These are phyloP conservation scores for Phlogophora meticulosa DNA, from an alignment of 2,888 invertebrate species.

Conservation along the genomic window DNA sequence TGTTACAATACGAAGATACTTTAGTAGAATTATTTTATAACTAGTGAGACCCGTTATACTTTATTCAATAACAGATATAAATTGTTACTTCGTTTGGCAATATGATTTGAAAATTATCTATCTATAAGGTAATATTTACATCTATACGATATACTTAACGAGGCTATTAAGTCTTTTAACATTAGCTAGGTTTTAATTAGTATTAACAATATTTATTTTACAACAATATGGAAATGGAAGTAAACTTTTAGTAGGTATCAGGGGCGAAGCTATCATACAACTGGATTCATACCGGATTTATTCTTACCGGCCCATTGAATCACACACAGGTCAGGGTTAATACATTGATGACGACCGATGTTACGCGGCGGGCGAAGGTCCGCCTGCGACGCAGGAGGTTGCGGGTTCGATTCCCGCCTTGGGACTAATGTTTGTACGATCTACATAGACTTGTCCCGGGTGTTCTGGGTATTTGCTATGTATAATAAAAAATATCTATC, in stretches of 20 bases:
- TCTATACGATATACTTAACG: constrained; percentile 36
- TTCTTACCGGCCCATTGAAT: no score
- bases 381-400: no score
- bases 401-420: no score
- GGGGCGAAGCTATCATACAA: no score
- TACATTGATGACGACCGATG: no score
- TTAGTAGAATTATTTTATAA: constrained; percentile 44
- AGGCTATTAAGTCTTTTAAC: constrained; percentile 67
- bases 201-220: constrained; percentile 43
- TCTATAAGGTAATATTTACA: constrained; percentile 61
- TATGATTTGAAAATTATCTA: constrained; percentile 55
- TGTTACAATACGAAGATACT: constrained; percentile 25
- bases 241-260: constrained; percentile 22
- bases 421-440: no score
- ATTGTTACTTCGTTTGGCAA: constrained; percentile 50
- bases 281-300: no score
- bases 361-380: no score
- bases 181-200: constrained; percentile 47
- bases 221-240: constrained; percentile 48
- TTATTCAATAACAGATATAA: constrained; percentile 32
- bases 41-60: constrained; percentile 48
- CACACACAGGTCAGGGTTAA: no score
- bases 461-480: no score
- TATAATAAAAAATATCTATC: no score
- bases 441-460: no score